A percentile compares a stretch with the other conserved stretches of the same genome.
Evolutionary conservation across 1,140 invertebrate genomes (phyloP).

Genomic region (Drosophila biarmipes): DNA sequence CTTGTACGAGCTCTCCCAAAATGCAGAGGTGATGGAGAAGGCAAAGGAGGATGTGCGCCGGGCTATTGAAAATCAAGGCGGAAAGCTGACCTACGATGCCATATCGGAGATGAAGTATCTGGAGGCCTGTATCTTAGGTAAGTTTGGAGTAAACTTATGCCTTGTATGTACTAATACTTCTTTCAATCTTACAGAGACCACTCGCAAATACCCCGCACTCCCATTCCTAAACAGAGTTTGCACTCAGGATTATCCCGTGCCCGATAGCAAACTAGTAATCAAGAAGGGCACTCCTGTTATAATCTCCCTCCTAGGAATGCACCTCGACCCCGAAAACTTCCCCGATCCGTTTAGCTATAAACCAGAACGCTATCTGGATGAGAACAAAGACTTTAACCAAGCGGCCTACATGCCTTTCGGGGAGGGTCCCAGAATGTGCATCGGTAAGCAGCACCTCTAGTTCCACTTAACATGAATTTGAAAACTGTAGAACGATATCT

Average conservation of each 20-base stretch:
- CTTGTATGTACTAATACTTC: background rate
- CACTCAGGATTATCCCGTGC: conserved; percentile 82
- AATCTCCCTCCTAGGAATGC: conserved; percentile 84
- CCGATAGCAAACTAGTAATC: conserved; percentile 78
- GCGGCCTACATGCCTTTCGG: conserved; percentile 88
- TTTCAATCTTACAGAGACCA: conserved; percentile 84
- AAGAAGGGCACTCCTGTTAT: conserved; percentile 84
- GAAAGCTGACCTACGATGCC: conserved; percentile 85
- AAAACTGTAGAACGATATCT: too few relatives aligned
- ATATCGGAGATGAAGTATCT: conserved; percentile 86
- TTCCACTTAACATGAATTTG: background rate
- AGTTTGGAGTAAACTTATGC: background rate
- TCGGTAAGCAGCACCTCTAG: conserved; percentile 84
- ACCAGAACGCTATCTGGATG: conserved; percentile 87
- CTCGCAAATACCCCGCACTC: conserved; percentile 87
- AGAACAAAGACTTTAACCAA: conserved; percentile 69
- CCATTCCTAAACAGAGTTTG: conserved; percentile 85
- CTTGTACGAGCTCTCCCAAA: conserved; percentile 86
- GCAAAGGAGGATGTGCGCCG: conserved; percentile 85
- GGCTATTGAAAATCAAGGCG: conserved; percentile 81
- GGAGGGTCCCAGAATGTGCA: conserved; percentile 88
- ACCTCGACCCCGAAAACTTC: conserved; percentile 86
- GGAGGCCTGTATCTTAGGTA: conserved; percentile 85
- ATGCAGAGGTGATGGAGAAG: conserved; percentile 56
- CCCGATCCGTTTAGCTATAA: conserved; percentile 88